Evolutionary conservation across 2,113 vertebrate species (phyloP).

Genomic region (Microtus ochrogaster): DNA sequence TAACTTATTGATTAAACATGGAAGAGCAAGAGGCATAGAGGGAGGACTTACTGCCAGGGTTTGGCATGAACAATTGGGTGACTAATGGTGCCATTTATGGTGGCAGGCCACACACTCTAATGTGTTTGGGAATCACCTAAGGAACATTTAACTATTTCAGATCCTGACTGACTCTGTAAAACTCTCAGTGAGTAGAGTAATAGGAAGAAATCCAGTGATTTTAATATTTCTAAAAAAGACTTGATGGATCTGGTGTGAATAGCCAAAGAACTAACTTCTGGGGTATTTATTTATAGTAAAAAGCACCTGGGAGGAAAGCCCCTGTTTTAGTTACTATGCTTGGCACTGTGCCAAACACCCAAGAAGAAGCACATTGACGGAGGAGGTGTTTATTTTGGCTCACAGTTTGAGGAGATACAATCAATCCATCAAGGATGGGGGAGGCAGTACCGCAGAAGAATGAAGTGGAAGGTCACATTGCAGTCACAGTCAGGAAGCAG

Average conservation of each 20-base stretch:
- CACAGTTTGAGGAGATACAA: neutral
- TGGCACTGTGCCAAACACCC: neutral
- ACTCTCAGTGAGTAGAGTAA: neutral
- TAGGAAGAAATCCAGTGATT: neutral
- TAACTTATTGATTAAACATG: conserved; percentile 76
- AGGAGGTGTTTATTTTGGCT: neutral
- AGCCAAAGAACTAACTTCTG: neutral
- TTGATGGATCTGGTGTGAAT: neutral
- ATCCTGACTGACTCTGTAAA: neutral
- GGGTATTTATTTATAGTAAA: neutral
- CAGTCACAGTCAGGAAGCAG: neutral
- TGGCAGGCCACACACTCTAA: neutral
- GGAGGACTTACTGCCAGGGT: conserved; percentile 41
- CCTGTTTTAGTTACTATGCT: neutral
- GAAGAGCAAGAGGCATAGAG: conserved; percentile 55
- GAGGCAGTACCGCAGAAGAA: neutral
- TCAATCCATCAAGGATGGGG: too few species aligned
- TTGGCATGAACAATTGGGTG: conserved; percentile 64
- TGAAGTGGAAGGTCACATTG: neutral
- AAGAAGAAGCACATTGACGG: too few species aligned
- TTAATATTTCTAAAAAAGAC: conserved; percentile 40
- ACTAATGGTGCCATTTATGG: conserved; percentile 76
- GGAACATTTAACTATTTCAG: conserved; percentile 55
- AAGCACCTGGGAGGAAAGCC: neutral
- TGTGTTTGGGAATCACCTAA: conserved; percentile 21